Percentiles rank a stretch among this genome's conserved stretches.
These are phyloP conservation scores for Neodiprion lecontei DNA, from an alignment of 1,140 invertebrate genomes.

Conservation along the genomic window DNA sequence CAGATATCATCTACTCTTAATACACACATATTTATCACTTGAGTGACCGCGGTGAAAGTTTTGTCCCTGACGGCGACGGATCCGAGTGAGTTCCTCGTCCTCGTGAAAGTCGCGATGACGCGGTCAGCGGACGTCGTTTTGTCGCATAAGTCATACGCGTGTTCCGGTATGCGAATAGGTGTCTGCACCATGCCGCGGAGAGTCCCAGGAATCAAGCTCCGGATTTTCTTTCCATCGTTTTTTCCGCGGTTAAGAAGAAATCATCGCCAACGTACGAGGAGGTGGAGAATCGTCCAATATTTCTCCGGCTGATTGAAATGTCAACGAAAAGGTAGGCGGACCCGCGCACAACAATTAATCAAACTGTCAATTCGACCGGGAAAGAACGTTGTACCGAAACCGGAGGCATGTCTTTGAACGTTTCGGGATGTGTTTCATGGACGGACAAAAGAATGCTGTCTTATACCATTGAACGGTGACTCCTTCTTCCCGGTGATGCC, in stretches of 20 bases:
- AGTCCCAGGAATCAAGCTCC: no score
- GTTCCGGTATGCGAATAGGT: no score
- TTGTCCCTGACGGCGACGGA: conserved; percentile 1
- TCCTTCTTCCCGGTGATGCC: no score
- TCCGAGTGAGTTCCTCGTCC: no score
- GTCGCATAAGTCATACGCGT: no score
- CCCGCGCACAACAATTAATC: conserved; percentile 1
- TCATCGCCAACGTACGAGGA: no score
- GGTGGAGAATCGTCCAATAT: neutral
- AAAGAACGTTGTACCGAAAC: neutral
- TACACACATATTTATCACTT: conserved; percentile 17
- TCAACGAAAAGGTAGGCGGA: conserved; percentile 2
- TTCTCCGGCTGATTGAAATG: neutral
- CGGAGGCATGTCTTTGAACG: conserved; percentile 6
- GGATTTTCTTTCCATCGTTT: no score
- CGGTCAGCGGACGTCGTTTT: no score
- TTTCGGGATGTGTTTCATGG: neutral
- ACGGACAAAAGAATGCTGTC: conserved; percentile 4
- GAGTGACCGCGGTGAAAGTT: conserved; percentile 5
- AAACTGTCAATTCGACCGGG: conserved; percentile 3
- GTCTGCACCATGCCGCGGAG: no score
- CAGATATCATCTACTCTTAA: conserved; percentile 12
- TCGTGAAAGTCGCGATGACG: neutral
- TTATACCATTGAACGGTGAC: neutral
- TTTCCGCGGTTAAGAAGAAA: no score